phyloP scores from a whole-genome alignment of 1,140 invertebrate species.

The Nilaparvata lugens region DNA sequence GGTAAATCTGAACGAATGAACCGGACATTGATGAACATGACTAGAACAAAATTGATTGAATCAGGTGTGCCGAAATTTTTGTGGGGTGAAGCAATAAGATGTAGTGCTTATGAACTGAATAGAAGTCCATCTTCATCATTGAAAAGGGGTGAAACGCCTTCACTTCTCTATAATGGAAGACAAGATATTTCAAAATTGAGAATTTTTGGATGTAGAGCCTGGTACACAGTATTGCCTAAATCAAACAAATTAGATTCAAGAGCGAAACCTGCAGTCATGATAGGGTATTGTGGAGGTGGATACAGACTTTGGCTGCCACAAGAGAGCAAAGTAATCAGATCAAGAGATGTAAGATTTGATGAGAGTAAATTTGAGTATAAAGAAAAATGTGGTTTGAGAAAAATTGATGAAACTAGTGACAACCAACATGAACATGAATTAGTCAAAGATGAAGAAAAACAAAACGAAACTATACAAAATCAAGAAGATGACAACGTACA shows the following conservation, averaged over 20 bases:
- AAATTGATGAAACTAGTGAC: not conserved
- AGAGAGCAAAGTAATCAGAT: slow-evolving; percentile 3
- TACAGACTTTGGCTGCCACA: slow-evolving; percentile 5
- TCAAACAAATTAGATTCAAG: slow-evolving; percentile 8
- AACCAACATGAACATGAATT: slow-evolving; percentile 5
- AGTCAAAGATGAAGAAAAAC: slow-evolving; percentile 7
- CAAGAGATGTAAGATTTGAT: slow-evolving; percentile 13
- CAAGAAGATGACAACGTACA: not conserved
- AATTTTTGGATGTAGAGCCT: slow-evolving; percentile 13
- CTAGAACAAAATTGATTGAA: slow-evolving; percentile 28
- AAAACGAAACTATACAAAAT: not conserved
- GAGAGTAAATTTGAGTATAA: slow-evolving; percentile 1
- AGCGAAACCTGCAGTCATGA: slow-evolving; percentile 6
- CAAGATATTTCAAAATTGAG: slow-evolving; percentile 11
- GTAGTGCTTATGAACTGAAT: slow-evolving; percentile 13
- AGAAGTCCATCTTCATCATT: slow-evolving; percentile 7
- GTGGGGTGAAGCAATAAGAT: slow-evolving; percentile 32
- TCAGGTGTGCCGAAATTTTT: slow-evolving; percentile 21
- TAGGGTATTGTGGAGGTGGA: slow-evolving; percentile 5
- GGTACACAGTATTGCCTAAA: slow-evolving; percentile 10
- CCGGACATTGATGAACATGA: slow-evolving; percentile 28
- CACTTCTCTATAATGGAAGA: slow-evolving; percentile 4
- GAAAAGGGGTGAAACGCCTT: slow-evolving; percentile 4
- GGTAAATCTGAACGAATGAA: slow-evolving; percentile 33
- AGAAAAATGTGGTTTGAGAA: not conserved